Evolutionary conservation across 2,797 vertebrate species (phyloP).

Genomic region (Centroberyx gerrardi): DNA sequence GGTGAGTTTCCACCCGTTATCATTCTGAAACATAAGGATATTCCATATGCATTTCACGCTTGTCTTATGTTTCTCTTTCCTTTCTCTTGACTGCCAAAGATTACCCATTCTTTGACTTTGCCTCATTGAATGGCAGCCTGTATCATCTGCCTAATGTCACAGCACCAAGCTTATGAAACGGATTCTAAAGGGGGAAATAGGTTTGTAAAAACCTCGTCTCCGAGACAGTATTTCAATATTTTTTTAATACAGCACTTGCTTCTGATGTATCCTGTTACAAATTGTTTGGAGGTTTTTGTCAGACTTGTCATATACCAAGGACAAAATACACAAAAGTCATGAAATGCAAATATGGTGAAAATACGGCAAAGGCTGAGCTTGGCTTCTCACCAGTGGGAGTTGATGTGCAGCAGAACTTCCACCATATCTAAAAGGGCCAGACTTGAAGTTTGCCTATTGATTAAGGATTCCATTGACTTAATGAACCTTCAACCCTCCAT

Average conservation of each 20-base stretch:
- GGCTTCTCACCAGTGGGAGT: conserved; percentile 58
- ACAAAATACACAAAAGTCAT: conserved; percentile 37
- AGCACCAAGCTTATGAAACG: not conserved
- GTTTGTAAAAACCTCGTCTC: not conserved
- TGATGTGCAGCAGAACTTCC: conserved; percentile 64
- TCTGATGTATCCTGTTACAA: conserved; percentile 32
- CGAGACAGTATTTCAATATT: not conserved
- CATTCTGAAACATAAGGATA: conserved; percentile 40
- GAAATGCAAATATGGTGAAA: conserved; percentile 45
- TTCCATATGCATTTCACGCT: conserved; percentile 30
- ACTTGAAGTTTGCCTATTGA: conserved; percentile 94
- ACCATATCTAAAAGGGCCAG: conserved; percentile 82
- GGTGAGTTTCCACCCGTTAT: conserved; percentile 64
- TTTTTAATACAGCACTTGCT: conserved; percentile 21
- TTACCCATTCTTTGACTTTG: conserved; percentile 50
- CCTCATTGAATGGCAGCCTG: not conserved
- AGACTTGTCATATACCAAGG: conserved; percentile 37
- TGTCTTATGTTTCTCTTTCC: conserved; percentile 29
- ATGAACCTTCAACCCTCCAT: conserved; percentile 93
- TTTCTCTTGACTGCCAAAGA: conserved; percentile 45
- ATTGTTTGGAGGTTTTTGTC: conserved; percentile 32
- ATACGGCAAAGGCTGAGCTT: conserved; percentile 40
- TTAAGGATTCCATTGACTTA: conserved; percentile 98
- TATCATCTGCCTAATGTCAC: not conserved
- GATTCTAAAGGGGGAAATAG: not conserved